Conservation (phyloP, 2,113 vertebrate genomes). For the Himantopus leucocephalus region DNA sequence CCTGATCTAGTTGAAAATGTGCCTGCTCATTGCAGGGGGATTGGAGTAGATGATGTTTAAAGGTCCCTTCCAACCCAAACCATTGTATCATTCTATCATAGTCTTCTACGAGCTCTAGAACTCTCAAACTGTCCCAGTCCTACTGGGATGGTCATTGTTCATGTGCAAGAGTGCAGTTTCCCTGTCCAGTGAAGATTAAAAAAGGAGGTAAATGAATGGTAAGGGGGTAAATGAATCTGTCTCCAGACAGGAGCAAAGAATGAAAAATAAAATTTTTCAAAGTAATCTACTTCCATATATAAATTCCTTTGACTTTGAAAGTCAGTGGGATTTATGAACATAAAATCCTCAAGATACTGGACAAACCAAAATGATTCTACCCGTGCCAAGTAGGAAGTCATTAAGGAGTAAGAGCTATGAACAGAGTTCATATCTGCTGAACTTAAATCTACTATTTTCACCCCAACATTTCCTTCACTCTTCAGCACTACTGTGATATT, state of each 20-base stretch:
- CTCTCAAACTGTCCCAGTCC: background rate
- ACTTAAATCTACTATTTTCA: background rate
- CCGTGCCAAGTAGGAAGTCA: background rate
- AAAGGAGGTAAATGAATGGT: background rate
- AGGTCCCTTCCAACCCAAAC: background rate
- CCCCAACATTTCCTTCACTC: background rate
- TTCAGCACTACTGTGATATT: background rate
- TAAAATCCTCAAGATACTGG: background rate
- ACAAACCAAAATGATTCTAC: background rate
- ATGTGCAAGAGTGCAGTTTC: background rate
- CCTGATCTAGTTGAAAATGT: too few species aligned
- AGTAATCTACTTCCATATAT: background rate
- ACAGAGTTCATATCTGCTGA: background rate
- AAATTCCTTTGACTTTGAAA: background rate
- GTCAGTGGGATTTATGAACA: background rate
- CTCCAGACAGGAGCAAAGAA: background rate
- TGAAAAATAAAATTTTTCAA: background rate
- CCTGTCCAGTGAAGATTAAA: background rate
- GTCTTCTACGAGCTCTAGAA: background rate
- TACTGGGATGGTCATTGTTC: background rate
- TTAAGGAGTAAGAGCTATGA: background rate
- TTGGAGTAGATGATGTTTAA: background rate
- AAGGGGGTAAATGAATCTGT: too few species aligned
- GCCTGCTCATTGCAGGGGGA: too few species aligned
- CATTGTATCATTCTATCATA: background rate